Evolutionary conservation across 2,113 vertebrate genomes (phyloP), one percentile per base, ranked within the genome.

Genomic region (Austrofundulus limnaeus): DNA sequence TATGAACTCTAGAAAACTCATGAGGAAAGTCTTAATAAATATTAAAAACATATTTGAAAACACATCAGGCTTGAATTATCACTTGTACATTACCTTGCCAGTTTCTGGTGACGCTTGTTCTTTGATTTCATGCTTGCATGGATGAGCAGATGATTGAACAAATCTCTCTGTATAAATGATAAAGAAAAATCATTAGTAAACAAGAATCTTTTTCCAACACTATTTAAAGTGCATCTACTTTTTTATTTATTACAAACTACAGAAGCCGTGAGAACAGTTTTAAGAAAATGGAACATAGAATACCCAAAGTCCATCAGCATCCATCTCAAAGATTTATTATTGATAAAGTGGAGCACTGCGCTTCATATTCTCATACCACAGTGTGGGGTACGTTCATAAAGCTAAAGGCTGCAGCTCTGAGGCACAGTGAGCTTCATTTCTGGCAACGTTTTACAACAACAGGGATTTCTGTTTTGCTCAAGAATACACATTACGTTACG

Each of bases 141-240:
- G 68, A 98, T 94, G 42, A 99, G 55, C 11, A 99, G 65, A 75
- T 94, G 96, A 85, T 76, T 94, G 91, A 99, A 96, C 86, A 98
- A 0, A 11, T 99, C 97, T 72, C 96, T 96, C 97, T 99, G 90
- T 11, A 87, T 84, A 67, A 66, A 75, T 50, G 77, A 24, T 20
- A 45, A 43, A 82, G 51, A 56, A 65, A 61, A 1, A 21, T 38
- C 50, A 52, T 78, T 72, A 71, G 68, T 55, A 42, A 65, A 74
- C 42, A 74, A n/a, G 37, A 58, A 56, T 23, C 23, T 21, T 7
- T 47, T 42, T n/a, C n/a, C n/a, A 31, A 37, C 28, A 24, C 19
- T 17, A 17, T 16, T 16, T 49, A 24, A 42, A 17, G 47, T 50
- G 13, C 12, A 55, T 71, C 38, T 24, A 5, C 24, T 19, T 41